Evolutionary conservation across 2,797 vertebrate species (phyloP).

Genomic region (Limnodromus scolopaceus): DNA sequence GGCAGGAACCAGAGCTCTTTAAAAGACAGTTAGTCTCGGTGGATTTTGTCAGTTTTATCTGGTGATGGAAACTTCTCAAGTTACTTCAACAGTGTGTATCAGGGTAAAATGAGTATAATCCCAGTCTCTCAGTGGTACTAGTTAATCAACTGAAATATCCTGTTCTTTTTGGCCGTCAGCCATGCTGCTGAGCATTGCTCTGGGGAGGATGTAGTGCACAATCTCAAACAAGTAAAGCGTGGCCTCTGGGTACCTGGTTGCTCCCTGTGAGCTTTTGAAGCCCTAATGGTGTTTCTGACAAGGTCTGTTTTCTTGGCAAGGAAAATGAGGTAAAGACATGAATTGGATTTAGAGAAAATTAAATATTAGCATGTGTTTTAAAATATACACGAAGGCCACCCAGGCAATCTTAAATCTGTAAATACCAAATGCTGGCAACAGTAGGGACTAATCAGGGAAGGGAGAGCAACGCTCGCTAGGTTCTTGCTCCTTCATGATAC

Average conservation of each 20-base stretch:
- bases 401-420: not conserved
- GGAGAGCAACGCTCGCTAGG: not conserved
- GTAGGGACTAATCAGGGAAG: not conserved
- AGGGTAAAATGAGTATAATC: not conserved
- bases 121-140: not conserved
- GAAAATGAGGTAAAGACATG: not conserved
- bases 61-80: slow-evolving; percentile 12
- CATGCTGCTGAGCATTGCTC: not conserved
- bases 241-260: not conserved
- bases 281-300: not conserved
- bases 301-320: not conserved
- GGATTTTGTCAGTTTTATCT: slow-evolving; percentile 28
- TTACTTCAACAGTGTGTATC: not conserved
- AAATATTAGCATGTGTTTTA: slow-evolving; percentile 25
- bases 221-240: not conserved
- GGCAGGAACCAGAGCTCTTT: slow-evolving; percentile 14
- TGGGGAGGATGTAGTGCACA: not conserved
- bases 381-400: not conserved
- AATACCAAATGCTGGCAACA: not conserved
- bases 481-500: not conserved
- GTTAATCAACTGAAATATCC: slow-evolving; percentile 35
- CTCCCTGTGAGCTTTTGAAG: not conserved
- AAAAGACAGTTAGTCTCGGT: not conserved
- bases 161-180: not conserved
- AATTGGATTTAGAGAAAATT: not conserved